Evolutionary conservation across 2,113 vertebrate species (phyloP).

Genomic region (Colinus virginianus): DNA sequence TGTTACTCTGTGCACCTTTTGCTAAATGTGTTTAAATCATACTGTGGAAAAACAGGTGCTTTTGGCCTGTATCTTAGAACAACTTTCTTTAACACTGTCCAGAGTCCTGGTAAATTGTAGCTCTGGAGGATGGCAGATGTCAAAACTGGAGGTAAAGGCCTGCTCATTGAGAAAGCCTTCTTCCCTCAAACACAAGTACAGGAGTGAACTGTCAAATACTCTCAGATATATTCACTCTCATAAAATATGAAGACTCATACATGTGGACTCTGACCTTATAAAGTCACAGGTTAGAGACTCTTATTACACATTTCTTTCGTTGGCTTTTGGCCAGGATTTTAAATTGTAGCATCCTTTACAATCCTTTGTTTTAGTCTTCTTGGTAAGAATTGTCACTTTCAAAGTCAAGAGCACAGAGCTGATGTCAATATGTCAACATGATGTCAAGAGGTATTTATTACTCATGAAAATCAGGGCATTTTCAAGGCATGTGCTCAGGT

Average conservation of each 20-base stretch:
- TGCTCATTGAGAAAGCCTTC: neutral
- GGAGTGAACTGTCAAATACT: neutral
- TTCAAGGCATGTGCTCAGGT: neutral
- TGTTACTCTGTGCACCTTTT: neutral
- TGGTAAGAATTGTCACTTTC: neutral
- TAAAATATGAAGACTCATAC: neutral
- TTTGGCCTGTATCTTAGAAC: neutral
- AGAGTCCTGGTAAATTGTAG: neutral
- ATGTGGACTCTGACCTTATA: neutral
- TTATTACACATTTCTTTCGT: neutral
- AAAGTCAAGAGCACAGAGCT: neutral
- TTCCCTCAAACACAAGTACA: neutral
- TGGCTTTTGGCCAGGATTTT: neutral
- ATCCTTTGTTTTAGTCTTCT: conserved; percentile 7
- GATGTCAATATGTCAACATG: neutral
- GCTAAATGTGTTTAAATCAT: neutral
- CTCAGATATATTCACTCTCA: neutral
- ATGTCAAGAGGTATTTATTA: neutral
- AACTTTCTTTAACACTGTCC: neutral
- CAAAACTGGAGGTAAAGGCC: neutral
- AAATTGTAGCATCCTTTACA: neutral
- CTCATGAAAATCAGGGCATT: neutral
- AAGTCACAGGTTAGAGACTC: neutral
- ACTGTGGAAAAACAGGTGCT: neutral
- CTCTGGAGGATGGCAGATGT: neutral